phyloP scores from a whole-genome alignment of 1,140 invertebrate genomes.

The Camponotus vicinus region DNA sequence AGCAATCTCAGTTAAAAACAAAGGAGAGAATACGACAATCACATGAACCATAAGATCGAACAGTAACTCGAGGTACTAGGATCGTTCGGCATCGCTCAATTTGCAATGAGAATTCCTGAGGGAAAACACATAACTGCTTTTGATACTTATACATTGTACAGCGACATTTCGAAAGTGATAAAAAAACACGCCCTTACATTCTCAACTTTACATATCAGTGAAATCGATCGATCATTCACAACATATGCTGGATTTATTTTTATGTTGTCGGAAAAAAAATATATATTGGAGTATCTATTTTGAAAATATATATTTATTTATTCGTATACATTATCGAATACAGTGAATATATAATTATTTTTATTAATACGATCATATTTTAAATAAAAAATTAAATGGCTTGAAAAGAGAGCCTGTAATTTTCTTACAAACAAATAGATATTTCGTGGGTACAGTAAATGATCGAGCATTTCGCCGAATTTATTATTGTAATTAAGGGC shows the following conservation, averaged over 20 bases:
- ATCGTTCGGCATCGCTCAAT: conserved; percentile 61
- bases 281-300: neutral
- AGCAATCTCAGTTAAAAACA: conserved; percentile 37
- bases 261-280: neutral
- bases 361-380: neutral
- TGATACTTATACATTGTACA: conserved; percentile 60
- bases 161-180: conserved; percentile 51
- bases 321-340: conserved; percentile 3
- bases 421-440: neutral
- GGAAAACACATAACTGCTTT: conserved; percentile 50
- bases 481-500: conserved; percentile 41
- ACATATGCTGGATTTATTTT: neutral
- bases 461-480: conserved; percentile 46
- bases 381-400: neutral
- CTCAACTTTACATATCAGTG: conserved; percentile 37
- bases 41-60: conserved; percentile 48
- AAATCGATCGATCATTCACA: conserved; percentile 43
- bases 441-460: conserved; percentile 14
- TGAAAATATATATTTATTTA: conserved; percentile 7
- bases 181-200: conserved; percentile 52
- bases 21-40: conserved; percentile 54
- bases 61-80: conserved; percentile 48
- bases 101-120: conserved; percentile 54
- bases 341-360: neutral
- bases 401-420: neutral